Conservation (phyloP, 2,113 vertebrate species). For the Chaetops frenatus region DNA sequence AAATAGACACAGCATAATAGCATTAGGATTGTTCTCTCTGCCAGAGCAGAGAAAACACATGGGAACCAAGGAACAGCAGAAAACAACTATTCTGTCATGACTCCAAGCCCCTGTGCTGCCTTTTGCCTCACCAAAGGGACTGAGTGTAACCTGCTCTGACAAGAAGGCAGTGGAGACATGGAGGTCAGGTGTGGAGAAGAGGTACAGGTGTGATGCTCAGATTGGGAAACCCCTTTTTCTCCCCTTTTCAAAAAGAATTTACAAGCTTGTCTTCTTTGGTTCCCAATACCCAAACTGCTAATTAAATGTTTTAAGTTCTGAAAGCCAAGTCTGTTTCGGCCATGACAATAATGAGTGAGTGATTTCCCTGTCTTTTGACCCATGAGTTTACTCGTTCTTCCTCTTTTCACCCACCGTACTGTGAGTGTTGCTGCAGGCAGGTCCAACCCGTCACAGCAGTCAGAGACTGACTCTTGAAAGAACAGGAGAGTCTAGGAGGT, state of each 20-base stretch:
- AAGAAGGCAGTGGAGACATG: neutral
- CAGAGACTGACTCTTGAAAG: neutral
- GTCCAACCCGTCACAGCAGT: neutral
- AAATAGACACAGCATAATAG: neutral
- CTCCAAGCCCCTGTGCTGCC: rapidly evolving
- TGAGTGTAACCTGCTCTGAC: neutral
- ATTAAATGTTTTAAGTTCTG: neutral
- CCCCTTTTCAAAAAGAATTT: neutral
- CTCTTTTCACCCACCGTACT: neutral
- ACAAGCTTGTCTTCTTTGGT: neutral
- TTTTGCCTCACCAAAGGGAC: neutral
- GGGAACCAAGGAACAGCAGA: neutral
- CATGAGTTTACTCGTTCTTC: neutral
- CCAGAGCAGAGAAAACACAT: neutral
- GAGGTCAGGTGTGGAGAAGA: neutral
- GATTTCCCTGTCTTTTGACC: neutral
- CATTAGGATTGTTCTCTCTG: neutral
- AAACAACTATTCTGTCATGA: neutral
- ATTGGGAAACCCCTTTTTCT: neutral
- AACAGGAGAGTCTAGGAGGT: neutral
- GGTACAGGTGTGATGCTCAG: neutral
- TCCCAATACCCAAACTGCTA: neutral
- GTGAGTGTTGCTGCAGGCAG: neutral
- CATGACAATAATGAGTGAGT: neutral
- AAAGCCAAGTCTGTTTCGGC: neutral